Conservation (phyloP, 1,140 invertebrate species). For the Platyscapa corneri region DNA sequence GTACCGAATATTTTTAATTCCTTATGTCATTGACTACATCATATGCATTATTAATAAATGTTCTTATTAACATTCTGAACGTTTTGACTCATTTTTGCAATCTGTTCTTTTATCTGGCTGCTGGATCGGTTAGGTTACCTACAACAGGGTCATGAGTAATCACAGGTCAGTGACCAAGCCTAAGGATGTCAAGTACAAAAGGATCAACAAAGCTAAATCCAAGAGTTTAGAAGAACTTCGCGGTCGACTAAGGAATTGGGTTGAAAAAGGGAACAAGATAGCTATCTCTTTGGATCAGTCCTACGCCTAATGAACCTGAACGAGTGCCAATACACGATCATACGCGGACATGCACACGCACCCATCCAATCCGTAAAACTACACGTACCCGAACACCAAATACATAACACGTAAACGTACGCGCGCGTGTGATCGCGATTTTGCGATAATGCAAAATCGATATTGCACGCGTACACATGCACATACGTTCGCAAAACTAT, state of each 20-base stretch:
- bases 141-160: slow-evolving; percentile 92
- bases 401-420: too few species aligned
- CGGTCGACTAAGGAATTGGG: slow-evolving; percentile 87
- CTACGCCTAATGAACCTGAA: slow-evolving; percentile 55
- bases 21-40: too few species aligned
- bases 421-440: too few species aligned
- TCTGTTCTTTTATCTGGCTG: neutral
- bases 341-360: neutral
- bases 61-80: too few species aligned
- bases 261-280: slow-evolving; percentile 84
- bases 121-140: slow-evolving; percentile 78
- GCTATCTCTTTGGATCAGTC: slow-evolving; percentile 75
- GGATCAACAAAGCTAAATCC: slow-evolving; percentile 92
- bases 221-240: slow-evolving; percentile 90
- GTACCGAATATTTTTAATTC: too few species aligned
- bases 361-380: neutral
- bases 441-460: neutral
- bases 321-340: slow-evolving; percentile 31
- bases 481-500: neutral
- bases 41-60: too few species aligned
- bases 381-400: too few species aligned
- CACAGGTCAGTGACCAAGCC: slow-evolving; percentile 91
- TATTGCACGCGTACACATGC: neutral
- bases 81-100: neutral
- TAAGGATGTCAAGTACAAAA: slow-evolving; percentile 92